Evolutionary conservation across 2,113 vertebrate genomes (phyloP).

Genomic region (Labeo rohita): DNA sequence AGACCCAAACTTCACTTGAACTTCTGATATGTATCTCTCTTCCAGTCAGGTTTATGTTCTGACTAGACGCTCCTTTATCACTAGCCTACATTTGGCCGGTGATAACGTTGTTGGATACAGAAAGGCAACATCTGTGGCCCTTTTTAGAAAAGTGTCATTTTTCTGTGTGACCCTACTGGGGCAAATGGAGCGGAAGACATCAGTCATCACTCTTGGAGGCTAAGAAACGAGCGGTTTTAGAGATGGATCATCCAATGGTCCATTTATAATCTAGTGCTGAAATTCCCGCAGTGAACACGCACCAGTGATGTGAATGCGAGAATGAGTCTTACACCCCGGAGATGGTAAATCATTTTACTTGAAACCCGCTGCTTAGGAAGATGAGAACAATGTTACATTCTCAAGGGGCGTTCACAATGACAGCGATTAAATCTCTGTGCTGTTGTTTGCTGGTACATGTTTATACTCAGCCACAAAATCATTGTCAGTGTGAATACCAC

Average conservation of each 20-base stretch:
- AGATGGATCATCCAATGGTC: constrained; percentile 18
- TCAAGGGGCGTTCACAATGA: neutral
- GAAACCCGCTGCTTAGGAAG: constrained; percentile 28
- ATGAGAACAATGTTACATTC: constrained; percentile 30
- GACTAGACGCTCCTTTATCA: neutral
- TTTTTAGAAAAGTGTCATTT: constrained; percentile 35
- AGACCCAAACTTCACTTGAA: constrained; percentile 24
- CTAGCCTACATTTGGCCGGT: neutral
- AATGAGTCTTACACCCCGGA: constrained; percentile 28
- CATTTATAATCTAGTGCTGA: constrained; percentile 23
- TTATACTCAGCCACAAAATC: neutral
- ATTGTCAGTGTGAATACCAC: neutral
- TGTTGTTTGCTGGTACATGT: neutral
- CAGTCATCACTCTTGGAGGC: constrained; percentile 35
- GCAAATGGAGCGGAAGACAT: constrained; percentile 35
- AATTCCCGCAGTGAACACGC: constrained; percentile 24
- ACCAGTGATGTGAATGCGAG: constrained; percentile 2
- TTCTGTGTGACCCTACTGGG: constrained; percentile 35
- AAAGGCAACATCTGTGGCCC: constrained; percentile 25
- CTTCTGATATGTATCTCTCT: constrained; percentile 22
- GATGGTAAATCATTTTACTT: constrained; percentile 38
- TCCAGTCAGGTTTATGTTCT: neutral
- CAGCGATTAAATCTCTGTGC: neutral
- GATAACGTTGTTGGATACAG: neutral
- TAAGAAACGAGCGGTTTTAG: constrained; percentile 6